Evolutionary conservation across 2,888 invertebrate genomes (phyloP).

Genomic region (Diplazon laetatorius): DNA sequence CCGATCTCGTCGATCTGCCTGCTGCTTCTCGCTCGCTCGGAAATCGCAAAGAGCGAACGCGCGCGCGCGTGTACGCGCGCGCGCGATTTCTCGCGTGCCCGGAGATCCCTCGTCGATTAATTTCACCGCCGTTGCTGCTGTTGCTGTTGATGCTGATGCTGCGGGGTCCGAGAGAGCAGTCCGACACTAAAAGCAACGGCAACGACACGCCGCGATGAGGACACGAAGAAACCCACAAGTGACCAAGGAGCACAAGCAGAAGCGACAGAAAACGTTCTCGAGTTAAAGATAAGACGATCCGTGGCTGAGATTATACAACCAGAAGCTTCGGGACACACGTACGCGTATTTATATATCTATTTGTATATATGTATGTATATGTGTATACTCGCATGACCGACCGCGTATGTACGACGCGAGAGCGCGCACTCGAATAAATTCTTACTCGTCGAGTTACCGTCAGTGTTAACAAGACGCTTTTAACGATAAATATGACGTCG

Average conservation of each 20-base stretch:
- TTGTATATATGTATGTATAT: not conserved
- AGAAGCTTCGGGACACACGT: slow-evolving; percentile 47
- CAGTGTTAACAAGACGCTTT: slow-evolving; percentile 66
- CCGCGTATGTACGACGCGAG: slow-evolving; percentile 47
- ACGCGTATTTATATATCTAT: slow-evolving; percentile 20
- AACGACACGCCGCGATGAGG: slow-evolving; percentile 26
- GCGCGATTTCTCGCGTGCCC: slow-evolving; percentile 14
- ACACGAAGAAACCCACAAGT: too few species aligned
- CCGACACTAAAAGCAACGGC: slow-evolving; percentile 68
- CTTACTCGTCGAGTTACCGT: slow-evolving; percentile 63
- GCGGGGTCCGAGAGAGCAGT: slow-evolving; percentile 48
- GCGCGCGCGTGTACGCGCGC: not conserved
- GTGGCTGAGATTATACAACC: slow-evolving; percentile 60
- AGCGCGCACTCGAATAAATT: slow-evolving; percentile 62
- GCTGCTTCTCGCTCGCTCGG: slow-evolving; percentile 29
- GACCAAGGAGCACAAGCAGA: slow-evolving; percentile 26
- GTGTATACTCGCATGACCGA: slow-evolving; percentile 27
- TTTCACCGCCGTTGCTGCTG: slow-evolving; percentile 51
- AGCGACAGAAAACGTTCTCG: slow-evolving; percentile 65
- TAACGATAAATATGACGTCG: slow-evolving; percentile 65
- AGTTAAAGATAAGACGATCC: slow-evolving; percentile 70
- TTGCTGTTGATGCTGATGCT: too few species aligned
- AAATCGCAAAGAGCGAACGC: too few species aligned
- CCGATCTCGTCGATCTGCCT: slow-evolving; percentile 60
- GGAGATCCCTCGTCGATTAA: slow-evolving; percentile 66